Conservation (phyloP, 37 sponge, comb jelly and placozoan species). For the Agelas oroides region DNA sequence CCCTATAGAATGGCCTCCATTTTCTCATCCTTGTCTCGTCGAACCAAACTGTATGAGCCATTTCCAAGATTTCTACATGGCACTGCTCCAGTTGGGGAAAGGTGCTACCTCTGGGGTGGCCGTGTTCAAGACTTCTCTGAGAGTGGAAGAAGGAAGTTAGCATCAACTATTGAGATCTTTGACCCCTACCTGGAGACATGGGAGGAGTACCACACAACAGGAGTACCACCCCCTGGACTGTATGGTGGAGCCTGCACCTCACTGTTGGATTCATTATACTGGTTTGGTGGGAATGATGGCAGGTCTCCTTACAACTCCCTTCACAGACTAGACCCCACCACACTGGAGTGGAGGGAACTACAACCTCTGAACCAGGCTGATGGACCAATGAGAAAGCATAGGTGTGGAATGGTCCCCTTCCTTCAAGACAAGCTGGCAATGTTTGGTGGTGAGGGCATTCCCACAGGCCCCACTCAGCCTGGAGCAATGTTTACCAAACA, state of each 20-base stretch:
- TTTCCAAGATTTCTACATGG: conserved; percentile 44
- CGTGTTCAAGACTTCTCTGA: conserved; percentile 51
- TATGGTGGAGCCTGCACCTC: conserved; percentile 45
- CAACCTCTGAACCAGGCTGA: background rate
- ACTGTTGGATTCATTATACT: background rate
- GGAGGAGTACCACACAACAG: conserved; percentile 38
- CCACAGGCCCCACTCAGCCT: background rate
- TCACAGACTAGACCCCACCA: background rate
- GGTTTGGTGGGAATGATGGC: conserved; percentile 13
- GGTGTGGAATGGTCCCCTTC: conserved; percentile 1
- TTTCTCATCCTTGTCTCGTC: no score
- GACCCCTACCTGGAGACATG: conserved; percentile 33
- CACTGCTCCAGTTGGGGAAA: conserved; percentile 32
- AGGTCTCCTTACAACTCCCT: background rate
- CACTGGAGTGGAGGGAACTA: background rate
- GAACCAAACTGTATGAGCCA: no score
- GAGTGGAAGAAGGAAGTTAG: background rate
- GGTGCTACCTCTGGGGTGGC: conserved; percentile 62
- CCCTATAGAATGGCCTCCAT: no score
- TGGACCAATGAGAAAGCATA: background rate
- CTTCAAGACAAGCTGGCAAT: background rate
- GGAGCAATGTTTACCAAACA: conserved; percentile 11
- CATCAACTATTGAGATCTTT: conserved; percentile 38
- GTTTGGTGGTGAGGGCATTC: conserved; percentile 21
- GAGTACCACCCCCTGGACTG: conserved; percentile 36